Evolutionary conservation across 2,888 invertebrate species (phyloP), one percentile per base, ranked within the genome.

Genomic region (Leptopilina myrica): DNA sequence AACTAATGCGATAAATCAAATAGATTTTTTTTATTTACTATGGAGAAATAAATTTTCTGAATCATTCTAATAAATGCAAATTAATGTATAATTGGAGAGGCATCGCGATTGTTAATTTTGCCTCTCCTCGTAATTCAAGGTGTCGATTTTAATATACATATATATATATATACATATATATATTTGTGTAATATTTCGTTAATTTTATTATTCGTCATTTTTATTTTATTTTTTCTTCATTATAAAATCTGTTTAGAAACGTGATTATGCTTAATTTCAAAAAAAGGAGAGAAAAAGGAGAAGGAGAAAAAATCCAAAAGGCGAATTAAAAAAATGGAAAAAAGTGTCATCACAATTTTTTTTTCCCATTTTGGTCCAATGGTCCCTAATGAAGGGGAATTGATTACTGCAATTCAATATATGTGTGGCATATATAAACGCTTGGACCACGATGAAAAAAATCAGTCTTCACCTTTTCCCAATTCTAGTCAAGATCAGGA

Each of bases 401-500:
- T 62, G 62, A 20, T 62, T 62, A 62, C 62, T 62, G 62, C 62
- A 62, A 15, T 62, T 62, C 62, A 8, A 62, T 33, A 33, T 33
- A 62, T 49, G 49, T 49, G 62, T 62, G 62, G 62, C 43, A 43
- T 62, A 62, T 62, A 62, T 62, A 62, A 62, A 62, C 62, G 62
- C 62, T 62, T 20, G 62, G n/a, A 15, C n/a, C 62, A 12, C 9
- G 62, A 62, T 62, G 20, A 62, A 62, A 62, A 62, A 15, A 62
- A 49, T 20, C 62, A 62, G 62, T 62, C 62, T 62, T 62, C 15
- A 20, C 62, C 62, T 62, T 62, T 62, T 62, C 62, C 62, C 62
- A 62, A 62, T 62, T 62, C 62, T 62, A 62, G 62, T 62, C 62
- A 62, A 62, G 62, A 62, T 62, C 62, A 62, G 20, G 9, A 62